phyloP scores from a whole-genome alignment of 1,140 invertebrate genomes.

The Caenorhabditis elegans region WBcel235 BX284605.5:3588001-3588500 shows the following conservation, averaged over 20 bases:
- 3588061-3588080: not conserved
- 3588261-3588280: too few relatives aligned
- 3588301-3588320: not conserved
- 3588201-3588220: not conserved
- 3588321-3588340: conserved; percentile 61
- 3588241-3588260: conserved; percentile 20
- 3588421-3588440: too few relatives aligned
- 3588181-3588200: not conserved
- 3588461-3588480: too few relatives aligned
- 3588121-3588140: not conserved
- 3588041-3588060: not conserved
- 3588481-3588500: not conserved
- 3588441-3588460: too few relatives aligned
- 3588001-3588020: not conserved
- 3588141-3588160: not conserved
- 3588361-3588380: conserved; percentile 64
- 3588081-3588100: not conserved
- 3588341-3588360: conserved; percentile 65
- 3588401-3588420: too few relatives aligned
- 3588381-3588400: too few relatives aligned
- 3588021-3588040: not conserved
- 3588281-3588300: too few relatives aligned
- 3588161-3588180: not conserved
- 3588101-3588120: not conserved
- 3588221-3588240: not conserved